Evolutionary conservation across 2,797 vertebrate species (phyloP).

Genomic region (Peromyscus attwateri): DNA sequence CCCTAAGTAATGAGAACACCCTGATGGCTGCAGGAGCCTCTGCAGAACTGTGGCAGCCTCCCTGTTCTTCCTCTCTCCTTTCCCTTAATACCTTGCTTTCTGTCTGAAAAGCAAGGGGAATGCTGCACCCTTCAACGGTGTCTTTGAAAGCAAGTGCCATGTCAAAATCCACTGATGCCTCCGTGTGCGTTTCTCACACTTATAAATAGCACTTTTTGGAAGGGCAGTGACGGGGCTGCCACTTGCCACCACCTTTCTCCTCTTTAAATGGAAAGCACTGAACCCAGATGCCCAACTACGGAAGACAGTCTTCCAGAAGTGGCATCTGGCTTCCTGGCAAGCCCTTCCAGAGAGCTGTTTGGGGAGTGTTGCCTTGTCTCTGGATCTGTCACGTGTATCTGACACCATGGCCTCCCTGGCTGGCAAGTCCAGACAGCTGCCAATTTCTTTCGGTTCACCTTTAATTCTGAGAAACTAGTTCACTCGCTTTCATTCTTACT

Average conservation of each 20-base stretch:
- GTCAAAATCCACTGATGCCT: not conserved
- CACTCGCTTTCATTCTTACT: slow-evolving; percentile 74
- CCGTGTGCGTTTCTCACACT: not conserved
- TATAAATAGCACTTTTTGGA: not conserved
- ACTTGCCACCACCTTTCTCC: slow-evolving; percentile 83
- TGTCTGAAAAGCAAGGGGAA: slow-evolving; percentile 27
- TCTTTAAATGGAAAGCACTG: slow-evolving; percentile 87
- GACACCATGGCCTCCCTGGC: slow-evolving; percentile 88
- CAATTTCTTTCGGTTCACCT: slow-evolving; percentile 87
- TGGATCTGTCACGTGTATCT: slow-evolving; percentile 88
- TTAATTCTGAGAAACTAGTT: slow-evolving; percentile 83
- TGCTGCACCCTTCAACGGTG: slow-evolving; percentile 18
- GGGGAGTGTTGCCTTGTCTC: slow-evolving; percentile 88
- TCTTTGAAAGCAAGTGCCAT: not conserved
- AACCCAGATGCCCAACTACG: slow-evolving; percentile 90
- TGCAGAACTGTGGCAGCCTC: not conserved
- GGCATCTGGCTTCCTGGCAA: slow-evolving; percentile 92
- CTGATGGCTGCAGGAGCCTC: not conserved
- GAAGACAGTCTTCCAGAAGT: slow-evolving; percentile 89
- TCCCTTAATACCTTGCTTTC: slow-evolving; percentile 23
- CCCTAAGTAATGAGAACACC: slow-evolving; percentile 39
- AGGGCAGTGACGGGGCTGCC: slow-evolving; percentile 76
- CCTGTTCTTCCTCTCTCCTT: not conserved
- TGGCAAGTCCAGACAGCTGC: slow-evolving; percentile 85
- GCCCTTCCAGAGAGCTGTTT: slow-evolving; percentile 86